Percentiles rank a stretch among this genome's conserved stretches.
These are phyloP conservation scores for Upupa epops DNA, from an alignment of 2,113 vertebrate genomes.

Conservation along the genomic window DNA sequence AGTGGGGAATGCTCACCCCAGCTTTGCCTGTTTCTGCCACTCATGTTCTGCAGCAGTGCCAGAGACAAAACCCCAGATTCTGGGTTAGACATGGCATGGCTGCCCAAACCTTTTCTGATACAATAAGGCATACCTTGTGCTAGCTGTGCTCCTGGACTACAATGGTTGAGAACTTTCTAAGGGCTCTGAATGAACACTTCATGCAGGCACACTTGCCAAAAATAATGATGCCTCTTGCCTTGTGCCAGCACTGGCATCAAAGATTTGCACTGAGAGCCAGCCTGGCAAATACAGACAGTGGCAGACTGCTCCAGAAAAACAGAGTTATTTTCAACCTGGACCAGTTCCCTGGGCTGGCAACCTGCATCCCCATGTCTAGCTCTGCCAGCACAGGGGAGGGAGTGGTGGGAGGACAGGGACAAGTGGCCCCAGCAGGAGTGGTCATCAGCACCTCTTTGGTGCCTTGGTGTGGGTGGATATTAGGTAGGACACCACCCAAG, in stretches of 20 bases:
- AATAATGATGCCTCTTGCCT: slow-evolving; percentile 29
- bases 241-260: slow-evolving; percentile 33
- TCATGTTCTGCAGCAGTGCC: not conserved
- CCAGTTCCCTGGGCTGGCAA: slow-evolving; percentile 2
- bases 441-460: not conserved
- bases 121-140: not conserved
- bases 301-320: slow-evolving; percentile 47
- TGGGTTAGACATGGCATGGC: not conserved
- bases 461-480: not conserved
- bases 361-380: not conserved
- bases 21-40: not conserved
- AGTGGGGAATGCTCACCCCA: not conserved
- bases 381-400: not conserved
- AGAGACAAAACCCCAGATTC: not conserved
- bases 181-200: not conserved
- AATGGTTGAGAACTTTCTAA: slow-evolving; percentile 10
- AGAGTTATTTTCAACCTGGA: slow-evolving; percentile 54
- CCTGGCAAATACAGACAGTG: slow-evolving; percentile 36
- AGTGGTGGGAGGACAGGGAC: not conserved
- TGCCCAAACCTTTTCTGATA: not conserved
- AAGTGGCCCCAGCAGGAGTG: not conserved
- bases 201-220: slow-evolving; percentile 14
- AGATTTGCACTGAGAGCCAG: not conserved
- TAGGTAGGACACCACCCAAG: not conserved
- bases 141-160: not conserved